Percentiles rank a stretch among this genome's conserved stretches.
phyloP scores from a whole-genome alignment of 2,113 vertebrate species.

The Gracilinanus agilis region DNA sequence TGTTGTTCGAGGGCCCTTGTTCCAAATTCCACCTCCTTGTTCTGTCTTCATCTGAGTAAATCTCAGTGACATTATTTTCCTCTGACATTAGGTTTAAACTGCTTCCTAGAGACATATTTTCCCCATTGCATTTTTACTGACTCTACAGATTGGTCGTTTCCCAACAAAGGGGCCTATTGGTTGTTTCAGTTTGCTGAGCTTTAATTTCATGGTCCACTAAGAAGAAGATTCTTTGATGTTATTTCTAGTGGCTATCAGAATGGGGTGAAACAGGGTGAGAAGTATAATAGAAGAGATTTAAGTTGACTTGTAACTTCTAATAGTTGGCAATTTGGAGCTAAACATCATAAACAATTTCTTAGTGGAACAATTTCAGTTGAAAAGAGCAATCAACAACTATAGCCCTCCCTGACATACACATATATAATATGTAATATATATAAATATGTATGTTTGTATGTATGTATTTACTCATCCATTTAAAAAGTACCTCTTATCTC shows the following conservation, averaged over 20 bases:
- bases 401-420: neutral
- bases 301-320: conserved; percentile 65
- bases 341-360: conserved; percentile 63
- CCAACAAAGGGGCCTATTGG: conserved; percentile 40
- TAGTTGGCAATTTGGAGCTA: conserved; percentile 43
- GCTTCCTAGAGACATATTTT: conserved; percentile 52
- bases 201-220: conserved; percentile 79
- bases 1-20: neutral
- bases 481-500: neutral
- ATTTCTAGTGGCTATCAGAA: conserved; percentile 60
- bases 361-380: conserved; percentile 59
- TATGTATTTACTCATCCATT: neutral
- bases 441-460: neutral
- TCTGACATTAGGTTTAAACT: neutral
- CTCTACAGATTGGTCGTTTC: conserved; percentile 49
- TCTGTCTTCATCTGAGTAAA: neutral
- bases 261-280: conserved; percentile 44
- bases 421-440: neutral
- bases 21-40: neutral
- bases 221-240: conserved; percentile 71
- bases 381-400: conserved; percentile 55
- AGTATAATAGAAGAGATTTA: conserved; percentile 57
- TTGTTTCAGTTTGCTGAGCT: conserved; percentile 74
- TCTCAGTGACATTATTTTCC: neutral
- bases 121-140: conserved; percentile 44